A percentile compares a stretch with the other conserved stretches of the same genome.
These are phyloP conservation scores for Protobothrops flavoviridis DNA, from an alignment of 2,113 vertebrate genomes.

Conservation along the genomic window DNA sequence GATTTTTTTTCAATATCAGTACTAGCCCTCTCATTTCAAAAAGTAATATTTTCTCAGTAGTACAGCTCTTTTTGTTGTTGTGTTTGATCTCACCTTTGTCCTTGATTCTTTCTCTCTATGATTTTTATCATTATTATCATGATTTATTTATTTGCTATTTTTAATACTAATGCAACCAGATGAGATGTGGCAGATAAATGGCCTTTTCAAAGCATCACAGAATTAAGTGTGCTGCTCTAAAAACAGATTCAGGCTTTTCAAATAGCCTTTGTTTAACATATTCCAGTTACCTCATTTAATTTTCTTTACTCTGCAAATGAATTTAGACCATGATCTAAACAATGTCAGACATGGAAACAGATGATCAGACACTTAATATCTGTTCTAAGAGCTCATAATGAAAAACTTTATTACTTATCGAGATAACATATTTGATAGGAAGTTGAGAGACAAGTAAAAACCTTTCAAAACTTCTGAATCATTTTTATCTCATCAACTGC, in stretches of 20 bases:
- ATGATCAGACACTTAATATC: not conserved
- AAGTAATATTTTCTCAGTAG: constrained; percentile 16
- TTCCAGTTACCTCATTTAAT: not conserved
- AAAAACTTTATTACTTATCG: not conserved
- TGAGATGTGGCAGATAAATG: constrained; percentile 19
- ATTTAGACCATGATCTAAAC: not conserved
- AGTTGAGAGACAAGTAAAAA: not conserved
- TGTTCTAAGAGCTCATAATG: not conserved
- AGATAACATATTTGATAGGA: not conserved
- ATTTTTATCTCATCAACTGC: not conserved
- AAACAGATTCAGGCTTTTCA: not conserved
- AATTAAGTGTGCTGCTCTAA: not conserved
- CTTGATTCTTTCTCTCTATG: constrained; percentile 17
- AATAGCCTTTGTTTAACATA: not conserved
- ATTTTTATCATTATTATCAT: constrained; percentile 35
- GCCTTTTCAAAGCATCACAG: not conserved
- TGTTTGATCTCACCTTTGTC: not conserved
- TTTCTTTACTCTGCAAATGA: constrained; percentile 9
- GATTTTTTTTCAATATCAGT: constrained; percentile 32
- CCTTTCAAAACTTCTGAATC: not conserved
- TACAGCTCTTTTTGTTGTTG: constrained; percentile 12
- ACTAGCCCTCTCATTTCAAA: constrained; percentile 43
- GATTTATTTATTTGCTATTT: constrained; percentile 24
- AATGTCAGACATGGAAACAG: not conserved
- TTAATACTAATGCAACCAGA: constrained; percentile 31